These are phyloP conservation scores for Zaprionus taronus DNA, from an alignment of 1,140 invertebrate genomes.

Conservation along the genomic window DNA sequence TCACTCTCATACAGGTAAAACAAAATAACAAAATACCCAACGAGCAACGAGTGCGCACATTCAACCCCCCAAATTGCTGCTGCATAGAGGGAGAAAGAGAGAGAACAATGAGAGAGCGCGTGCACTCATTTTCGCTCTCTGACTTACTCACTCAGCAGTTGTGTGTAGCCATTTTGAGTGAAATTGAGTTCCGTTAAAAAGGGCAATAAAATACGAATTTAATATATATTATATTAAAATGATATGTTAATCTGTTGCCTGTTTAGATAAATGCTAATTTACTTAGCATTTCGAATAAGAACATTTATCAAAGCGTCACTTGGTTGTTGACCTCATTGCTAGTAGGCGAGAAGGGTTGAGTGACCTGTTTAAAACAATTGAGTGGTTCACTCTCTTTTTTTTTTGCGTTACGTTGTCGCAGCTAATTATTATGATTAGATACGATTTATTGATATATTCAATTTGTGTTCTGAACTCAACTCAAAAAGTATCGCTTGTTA, in stretches of 20 bases:
- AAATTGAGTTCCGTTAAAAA: constrained; percentile 21
- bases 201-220: constrained; percentile 7
- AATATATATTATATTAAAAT: constrained; percentile 2
- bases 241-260: neutral
- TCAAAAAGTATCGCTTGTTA: neutral
- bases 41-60: constrained; percentile 24
- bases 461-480: neutral
- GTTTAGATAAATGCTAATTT: constrained; percentile 6
- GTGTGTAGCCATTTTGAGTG: constrained; percentile 65
- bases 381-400: constrained; percentile 28
- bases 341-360: constrained; percentile 59
- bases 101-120: neutral
- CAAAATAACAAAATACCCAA: constrained; percentile 24
- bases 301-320: constrained; percentile 10
- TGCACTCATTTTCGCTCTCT: constrained; percentile 3
- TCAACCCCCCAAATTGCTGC: constrained; percentile 27
- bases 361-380: constrained; percentile 65
- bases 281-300: constrained; percentile 14
- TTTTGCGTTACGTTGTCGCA: neutral
- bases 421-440: constrained; percentile 7
- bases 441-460: constrained; percentile 7
- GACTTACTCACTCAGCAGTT: constrained; percentile 7
- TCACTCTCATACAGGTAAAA: constrained; percentile 45
- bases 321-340: constrained; percentile 76
- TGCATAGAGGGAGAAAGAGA: constrained; percentile 19